phyloP scores from a whole-genome alignment of 2,113 vertebrate species.

The Apodemus sylvaticus region DNA sequence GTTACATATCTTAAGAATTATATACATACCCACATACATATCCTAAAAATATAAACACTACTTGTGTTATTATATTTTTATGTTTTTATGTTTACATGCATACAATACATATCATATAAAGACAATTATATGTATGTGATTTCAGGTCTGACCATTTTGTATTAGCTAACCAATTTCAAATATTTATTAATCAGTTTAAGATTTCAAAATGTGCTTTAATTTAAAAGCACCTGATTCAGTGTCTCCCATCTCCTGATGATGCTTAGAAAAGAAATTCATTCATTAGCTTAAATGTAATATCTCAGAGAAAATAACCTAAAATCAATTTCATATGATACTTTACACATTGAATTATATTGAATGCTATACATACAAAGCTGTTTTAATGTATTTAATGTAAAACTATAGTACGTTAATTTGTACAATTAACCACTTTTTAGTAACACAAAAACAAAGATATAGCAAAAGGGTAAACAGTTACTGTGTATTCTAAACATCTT shows the following conservation, averaged over 20 bases:
- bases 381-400: not conserved
- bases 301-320: conserved; percentile 10
- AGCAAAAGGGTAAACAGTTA: not conserved
- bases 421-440: not conserved
- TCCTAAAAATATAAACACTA: not conserved
- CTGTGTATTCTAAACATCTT: not conserved
- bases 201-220: not conserved
- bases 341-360: not conserved
- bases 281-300: not conserved
- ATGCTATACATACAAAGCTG: not conserved
- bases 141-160: not conserved
- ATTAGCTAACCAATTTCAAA: not conserved
- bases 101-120: not conserved
- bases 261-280: not conserved
- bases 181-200: conserved; percentile 7
- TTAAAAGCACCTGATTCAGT: not conserved
- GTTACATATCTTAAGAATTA: not conserved
- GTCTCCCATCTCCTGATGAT: not conserved
- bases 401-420: not conserved
- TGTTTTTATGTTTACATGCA: no score
- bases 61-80: not conserved
- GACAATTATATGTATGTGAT: not conserved
- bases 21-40: not conserved
- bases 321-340: not conserved
- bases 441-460: not conserved